Evolutionary conservation across 2,113 vertebrate species (phyloP), one percentile per base, ranked within the genome.

Genomic region (Pycnonotus jocosus): DNA sequence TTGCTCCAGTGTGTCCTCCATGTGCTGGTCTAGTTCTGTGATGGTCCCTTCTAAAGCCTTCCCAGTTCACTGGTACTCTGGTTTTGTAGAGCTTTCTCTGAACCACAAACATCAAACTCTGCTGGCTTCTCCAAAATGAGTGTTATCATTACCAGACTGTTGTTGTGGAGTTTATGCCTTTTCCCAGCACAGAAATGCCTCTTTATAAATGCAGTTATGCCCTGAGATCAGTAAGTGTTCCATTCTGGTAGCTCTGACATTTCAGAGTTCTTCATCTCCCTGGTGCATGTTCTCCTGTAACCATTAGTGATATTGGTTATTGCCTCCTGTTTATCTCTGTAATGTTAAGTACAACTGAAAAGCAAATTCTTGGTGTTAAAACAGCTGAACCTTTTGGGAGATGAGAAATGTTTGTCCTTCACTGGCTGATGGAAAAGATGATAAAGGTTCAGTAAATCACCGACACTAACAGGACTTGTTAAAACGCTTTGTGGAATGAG

Each of bases 1-100:
- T 89, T 7, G 12, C 90, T 92, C 83, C 64, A 91, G 73, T 91
- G 86, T 91, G 86, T 97, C 93, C 65, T 93, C 37, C 21, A 2
- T 97, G 97, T 98, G 96, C 93, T 96, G 96, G 60, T 95, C 92
- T 96, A 92, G 97, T 98, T 98, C 98, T 98, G 98, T 98, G 98
- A 98, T 98, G 98, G 98, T 97, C 97, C 98, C 98, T 98, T 98
- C 96, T 95, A 93, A 95, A 95, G 61, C 91, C 68, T 60, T 96
- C 92, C 89, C 81, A 71, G 82, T 51, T 58, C 48, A 37, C 57
- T 4, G 6, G 37, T 70, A 51, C 16, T 64, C 73, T 48, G 10
- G 33, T 85, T 96, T 87, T 90, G 35, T 68, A 61, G 76, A 95
- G 42, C 27, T 81, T 60, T 91, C 84, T 95, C 85, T 38, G 30